Evolutionary conservation across 1,140 invertebrate genomes (phyloP).

Genomic region (Monomorium pharaonis): DNA sequence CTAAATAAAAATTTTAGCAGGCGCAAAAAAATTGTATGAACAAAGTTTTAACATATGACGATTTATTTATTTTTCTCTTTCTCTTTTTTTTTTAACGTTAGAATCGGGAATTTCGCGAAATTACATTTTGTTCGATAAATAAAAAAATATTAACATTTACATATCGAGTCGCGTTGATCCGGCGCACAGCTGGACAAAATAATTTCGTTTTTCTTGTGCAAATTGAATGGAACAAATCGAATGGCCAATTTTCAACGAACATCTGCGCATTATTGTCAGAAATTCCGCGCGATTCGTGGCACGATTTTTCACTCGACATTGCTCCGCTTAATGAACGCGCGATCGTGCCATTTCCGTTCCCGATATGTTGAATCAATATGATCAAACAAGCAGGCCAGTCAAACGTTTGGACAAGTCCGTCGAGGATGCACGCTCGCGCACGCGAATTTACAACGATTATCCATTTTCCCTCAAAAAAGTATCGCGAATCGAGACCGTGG

Average conservation of each 20-base stretch:
- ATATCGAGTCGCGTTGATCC: conserved; percentile 11
- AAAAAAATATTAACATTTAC: conserved; percentile 11
- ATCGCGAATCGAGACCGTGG: neutral
- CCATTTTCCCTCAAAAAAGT: neutral
- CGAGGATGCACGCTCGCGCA: neutral
- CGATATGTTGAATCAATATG: conserved; percentile 19
- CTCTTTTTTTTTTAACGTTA: neutral
- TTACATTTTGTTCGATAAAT: neutral
- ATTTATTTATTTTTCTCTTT: neutral
- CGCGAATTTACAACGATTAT: conserved; percentile 2
- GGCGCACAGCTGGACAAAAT: neutral
- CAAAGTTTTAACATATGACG: neutral
- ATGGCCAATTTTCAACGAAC: conserved; percentile 8
- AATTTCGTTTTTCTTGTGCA: conserved; percentile 7
- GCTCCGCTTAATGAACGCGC: conserved; percentile 35
- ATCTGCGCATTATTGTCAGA: conserved; percentile 33
- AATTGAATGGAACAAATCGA: conserved; percentile 42
- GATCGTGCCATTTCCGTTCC: conserved; percentile 28
- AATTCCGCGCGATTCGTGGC: conserved; percentile 17
- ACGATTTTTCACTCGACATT: conserved; percentile 42
- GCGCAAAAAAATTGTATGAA: neutral
- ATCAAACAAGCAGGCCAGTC: conserved; percentile 15
- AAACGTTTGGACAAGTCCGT: conserved; percentile 27
- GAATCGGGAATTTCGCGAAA: neutral
- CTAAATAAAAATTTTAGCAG: neutral